Evolutionary conservation across 2,113 vertebrate species (phyloP), one percentile per base, ranked within the genome.

Genomic region (Percina caprodes): DNA sequence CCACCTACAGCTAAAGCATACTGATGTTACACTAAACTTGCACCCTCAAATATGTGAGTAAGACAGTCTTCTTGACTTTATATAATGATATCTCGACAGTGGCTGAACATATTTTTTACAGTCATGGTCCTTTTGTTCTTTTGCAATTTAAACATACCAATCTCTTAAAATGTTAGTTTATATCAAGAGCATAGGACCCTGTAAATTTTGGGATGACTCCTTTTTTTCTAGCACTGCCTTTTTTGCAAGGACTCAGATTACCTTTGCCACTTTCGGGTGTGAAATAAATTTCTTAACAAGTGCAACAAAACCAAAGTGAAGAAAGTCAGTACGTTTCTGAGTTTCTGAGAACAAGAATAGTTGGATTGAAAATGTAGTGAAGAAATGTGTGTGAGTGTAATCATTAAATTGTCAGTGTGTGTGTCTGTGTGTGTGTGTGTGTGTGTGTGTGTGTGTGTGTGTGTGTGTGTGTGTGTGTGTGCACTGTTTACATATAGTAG

Each of bases 401-500:
- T 42, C 5, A 61, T 63, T 14, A 26, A 18, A 46, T 19, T 19
- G 52, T 23, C 26, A 18, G 60, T 59, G 69, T 52, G 46, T 48
- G 63, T 52, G 46, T 39, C 67, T 62, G 48, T 19, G 42, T 51
- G 30, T 55, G 52, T 54, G 52, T 54, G 21, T 54, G 9, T 46
- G 24, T 55, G 30, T 70, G 33, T 19, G 23, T 18, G 35, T 65
- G 18, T 35, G 21, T 72, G 26, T 49, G 55, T 60, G 65, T 56
- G 26, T 70, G 48, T 55, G 52, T 66, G 75, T 51, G 63, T 45
- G 63, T 23, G 35, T 65, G 72, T 74, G 60, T 42, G 15, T 35
- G 42, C 67, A 76, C 61, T 86, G 83, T 91, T 91, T 83, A 79
- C 42, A 74, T 88, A 78, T 30, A 67, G 80, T 63, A 58, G 33